These are phyloP conservation scores for Mastomys coucha DNA, from an alignment of 2,113 vertebrate species.

Conservation along the genomic window DNA sequence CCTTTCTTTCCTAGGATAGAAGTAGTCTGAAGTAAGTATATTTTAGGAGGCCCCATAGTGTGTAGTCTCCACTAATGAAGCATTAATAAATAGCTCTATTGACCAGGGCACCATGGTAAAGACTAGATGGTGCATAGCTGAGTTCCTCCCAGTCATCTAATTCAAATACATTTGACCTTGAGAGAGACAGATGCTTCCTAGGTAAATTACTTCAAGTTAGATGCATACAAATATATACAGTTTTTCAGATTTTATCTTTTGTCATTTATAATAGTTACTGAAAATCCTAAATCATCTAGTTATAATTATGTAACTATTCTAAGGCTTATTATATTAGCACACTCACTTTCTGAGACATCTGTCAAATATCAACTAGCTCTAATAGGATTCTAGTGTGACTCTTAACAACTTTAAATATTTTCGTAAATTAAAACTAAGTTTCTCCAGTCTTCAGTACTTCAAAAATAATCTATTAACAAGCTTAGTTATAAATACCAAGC, in stretches of 20 bases:
- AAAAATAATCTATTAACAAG: conserved; percentile 56
- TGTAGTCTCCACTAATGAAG: not conserved
- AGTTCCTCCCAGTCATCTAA: conserved; percentile 39
- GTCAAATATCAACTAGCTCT: conserved; percentile 40
- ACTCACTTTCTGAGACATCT: conserved; percentile 40
- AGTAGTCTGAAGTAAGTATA: not conserved
- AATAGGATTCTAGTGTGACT: conserved; percentile 31
- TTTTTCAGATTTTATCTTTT: conserved; percentile 17
- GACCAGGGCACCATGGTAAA: not conserved
- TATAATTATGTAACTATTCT: conserved; percentile 58
- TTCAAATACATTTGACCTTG: not conserved
- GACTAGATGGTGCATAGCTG: conserved; percentile 20
- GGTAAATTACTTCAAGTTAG: conserved; percentile 54
- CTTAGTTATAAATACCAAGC: conserved; percentile 53
- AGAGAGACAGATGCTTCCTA: not conserved
- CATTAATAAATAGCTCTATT: not conserved
- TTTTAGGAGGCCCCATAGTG: not conserved
- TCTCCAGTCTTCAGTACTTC: conserved; percentile 20
- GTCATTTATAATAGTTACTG: conserved; percentile 50
- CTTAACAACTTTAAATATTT: conserved; percentile 64
- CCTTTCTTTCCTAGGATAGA: not conserved
- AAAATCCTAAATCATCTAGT: conserved; percentile 55
- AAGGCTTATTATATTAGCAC: conserved; percentile 3
- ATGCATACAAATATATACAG: conserved; percentile 15
- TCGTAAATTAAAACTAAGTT: conserved; percentile 63